Conservation (phyloP, 2,797 vertebrate species). For the Catharus ustulatus region DNA sequence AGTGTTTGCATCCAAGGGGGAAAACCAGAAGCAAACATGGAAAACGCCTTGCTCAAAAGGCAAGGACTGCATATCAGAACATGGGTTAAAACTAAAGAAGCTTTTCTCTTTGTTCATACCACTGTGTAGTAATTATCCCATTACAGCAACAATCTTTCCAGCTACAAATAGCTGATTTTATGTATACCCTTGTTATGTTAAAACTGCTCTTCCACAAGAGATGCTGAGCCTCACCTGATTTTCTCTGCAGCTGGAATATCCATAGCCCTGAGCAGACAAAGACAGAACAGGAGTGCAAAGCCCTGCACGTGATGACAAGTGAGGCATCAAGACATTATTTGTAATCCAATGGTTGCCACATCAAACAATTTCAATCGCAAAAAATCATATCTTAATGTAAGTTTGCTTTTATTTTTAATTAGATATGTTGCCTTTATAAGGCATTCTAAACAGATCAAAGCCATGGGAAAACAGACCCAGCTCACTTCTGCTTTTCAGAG, state of each 20-base stretch:
- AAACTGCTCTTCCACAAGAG: background rate
- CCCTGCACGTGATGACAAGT: accelerated
- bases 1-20: background rate
- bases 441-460: background rate
- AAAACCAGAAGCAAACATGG: background rate
- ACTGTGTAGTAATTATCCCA: background rate
- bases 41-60: background rate
- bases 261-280: accelerated
- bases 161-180: background rate
- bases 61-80: background rate
- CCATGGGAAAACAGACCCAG: background rate
- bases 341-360: background rate
- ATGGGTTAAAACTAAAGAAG: background rate
- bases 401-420: slow-evolving; percentile 33
- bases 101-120: background rate
- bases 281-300: background rate
- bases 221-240: background rate
- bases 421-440: background rate
- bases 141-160: background rate
- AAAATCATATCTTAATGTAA: background rate
- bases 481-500: background rate
- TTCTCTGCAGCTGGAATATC: background rate
- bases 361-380: background rate
- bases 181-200: background rate
- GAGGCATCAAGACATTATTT: background rate